These are phyloP conservation scores for Caloenas nicobarica DNA, from an alignment of 2,113 vertebrate species.

Conservation along the genomic window DNA sequence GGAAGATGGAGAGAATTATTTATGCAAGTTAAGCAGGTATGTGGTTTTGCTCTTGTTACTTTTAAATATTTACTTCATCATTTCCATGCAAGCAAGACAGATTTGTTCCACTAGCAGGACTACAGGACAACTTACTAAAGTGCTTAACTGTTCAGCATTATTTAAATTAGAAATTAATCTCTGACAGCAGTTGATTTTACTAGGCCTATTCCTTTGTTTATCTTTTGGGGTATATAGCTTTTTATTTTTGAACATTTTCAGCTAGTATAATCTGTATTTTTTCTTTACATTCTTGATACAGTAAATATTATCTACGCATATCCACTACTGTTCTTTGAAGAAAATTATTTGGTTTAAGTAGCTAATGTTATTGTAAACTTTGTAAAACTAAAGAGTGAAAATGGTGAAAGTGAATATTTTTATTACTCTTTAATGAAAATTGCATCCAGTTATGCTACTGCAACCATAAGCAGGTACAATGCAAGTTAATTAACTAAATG, in stretches of 20 bases:
- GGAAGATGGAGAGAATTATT: slow-evolving; percentile 84
- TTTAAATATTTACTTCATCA: background rate
- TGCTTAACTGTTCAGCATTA: background rate
- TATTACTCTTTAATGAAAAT: background rate
- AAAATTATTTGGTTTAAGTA: background rate
- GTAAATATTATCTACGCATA: background rate
- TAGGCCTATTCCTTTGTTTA: background rate
- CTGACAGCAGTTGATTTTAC: background rate
- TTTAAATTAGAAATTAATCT: background rate
- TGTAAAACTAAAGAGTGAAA: background rate
- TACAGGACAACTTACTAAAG: background rate
- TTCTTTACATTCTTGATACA: background rate
- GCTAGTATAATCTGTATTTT: background rate
- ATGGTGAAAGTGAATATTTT: background rate
- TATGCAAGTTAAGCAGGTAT: slow-evolving; percentile 94
- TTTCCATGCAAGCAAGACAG: background rate
- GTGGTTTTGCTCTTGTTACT: background rate
- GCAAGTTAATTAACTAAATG: background rate
- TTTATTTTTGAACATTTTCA: background rate
- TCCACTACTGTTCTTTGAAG: background rate
- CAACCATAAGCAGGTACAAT: background rate
- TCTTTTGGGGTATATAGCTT: background rate
- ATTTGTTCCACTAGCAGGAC: background rate
- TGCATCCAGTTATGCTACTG: background rate
- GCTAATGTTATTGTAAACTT: background rate